Base-by-base conservation (phyloP, 2,113 vertebrate species). In the Malurus cyaneus region DNA sequence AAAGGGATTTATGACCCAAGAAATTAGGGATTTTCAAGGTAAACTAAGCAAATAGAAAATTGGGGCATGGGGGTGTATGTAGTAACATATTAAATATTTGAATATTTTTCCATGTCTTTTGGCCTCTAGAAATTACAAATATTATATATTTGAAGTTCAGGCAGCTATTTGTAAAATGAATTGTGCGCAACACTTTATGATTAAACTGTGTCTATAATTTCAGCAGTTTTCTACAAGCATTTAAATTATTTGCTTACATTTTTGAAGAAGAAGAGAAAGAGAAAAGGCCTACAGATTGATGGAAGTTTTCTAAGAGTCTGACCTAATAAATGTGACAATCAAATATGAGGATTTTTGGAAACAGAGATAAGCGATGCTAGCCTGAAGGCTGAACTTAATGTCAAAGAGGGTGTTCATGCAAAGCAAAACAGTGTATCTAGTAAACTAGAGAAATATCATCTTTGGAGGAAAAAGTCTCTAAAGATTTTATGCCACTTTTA, bases 401-500 rank as follows among this genome's bases (percentile, higher is more conserved):
- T 97, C 94, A 94, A 94, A 88, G 92, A 96, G 82, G 92, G 78
- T 92, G 64, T 95, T 95, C 88, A 71, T 95, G 87, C 94, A 95
- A 97, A 92, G 86, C 96, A 96, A 96, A 97, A 67, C 85, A 95
- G 69, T 95, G 89, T 95, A 83, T 95, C 96, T 94, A 94, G 86
- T 94, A 96, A 97, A 97, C 91, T 71, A 88, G 85, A 96, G 95
- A 80, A 85, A 85, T 81, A 92, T 32, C 88, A 93, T 97, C 96
- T 96, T 94, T 87, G 80, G 93, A 91, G 82, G 54, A 66, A 79
- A 94, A 94, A 88, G 53, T 96, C 91, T 97, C 92, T 80, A 62
- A 67, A 88, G 95, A 96, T 97, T 96, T 96, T 92, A 88, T 97
- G 92, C 97, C 95, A 97, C 96, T 97, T 98, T 94, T 94, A 96